Evolutionary conservation across 2,797 vertebrate genomes (phyloP).

Genomic region (Eleutherodactylus coqui): DNA sequence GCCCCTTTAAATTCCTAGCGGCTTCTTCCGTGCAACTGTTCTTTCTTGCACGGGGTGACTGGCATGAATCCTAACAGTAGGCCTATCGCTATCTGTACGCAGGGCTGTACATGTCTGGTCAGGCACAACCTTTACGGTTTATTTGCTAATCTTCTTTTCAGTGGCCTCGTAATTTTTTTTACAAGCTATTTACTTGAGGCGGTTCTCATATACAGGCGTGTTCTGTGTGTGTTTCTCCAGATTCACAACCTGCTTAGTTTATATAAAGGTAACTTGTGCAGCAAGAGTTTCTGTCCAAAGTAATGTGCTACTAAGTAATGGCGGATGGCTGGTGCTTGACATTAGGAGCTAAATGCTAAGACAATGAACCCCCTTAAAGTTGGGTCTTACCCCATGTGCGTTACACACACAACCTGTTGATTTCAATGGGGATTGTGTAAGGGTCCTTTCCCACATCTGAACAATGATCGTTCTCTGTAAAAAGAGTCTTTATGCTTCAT

Average conservation of each 20-base stretch:
- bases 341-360: not conserved
- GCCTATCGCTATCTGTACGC: not conserved
- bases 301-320: not conserved
- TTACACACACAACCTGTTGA: too few species aligned
- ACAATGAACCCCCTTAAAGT: not conserved
- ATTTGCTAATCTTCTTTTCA: not conserved
- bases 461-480: too few species aligned
- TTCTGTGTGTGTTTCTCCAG: not conserved
- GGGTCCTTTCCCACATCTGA: too few species aligned
- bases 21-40: too few species aligned
- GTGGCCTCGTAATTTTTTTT: not conserved
- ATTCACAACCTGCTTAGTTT: not conserved
- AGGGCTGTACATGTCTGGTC: not conserved
- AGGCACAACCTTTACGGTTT: not conserved
- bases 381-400: too few species aligned
- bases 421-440: too few species aligned
- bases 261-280: not conserved
- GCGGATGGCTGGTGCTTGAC: not conserved
- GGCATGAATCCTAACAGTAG: not conserved
- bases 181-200: conserved; percentile 14
- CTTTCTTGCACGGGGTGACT: not conserved
- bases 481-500: too few species aligned
- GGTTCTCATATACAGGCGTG: conserved; percentile 16
- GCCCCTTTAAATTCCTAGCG: too few species aligned
- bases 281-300: not conserved